These are phyloP conservation scores for Callipepla squamata DNA, from an alignment of 2,113 vertebrate genomes.

Conservation along the genomic window DNA sequence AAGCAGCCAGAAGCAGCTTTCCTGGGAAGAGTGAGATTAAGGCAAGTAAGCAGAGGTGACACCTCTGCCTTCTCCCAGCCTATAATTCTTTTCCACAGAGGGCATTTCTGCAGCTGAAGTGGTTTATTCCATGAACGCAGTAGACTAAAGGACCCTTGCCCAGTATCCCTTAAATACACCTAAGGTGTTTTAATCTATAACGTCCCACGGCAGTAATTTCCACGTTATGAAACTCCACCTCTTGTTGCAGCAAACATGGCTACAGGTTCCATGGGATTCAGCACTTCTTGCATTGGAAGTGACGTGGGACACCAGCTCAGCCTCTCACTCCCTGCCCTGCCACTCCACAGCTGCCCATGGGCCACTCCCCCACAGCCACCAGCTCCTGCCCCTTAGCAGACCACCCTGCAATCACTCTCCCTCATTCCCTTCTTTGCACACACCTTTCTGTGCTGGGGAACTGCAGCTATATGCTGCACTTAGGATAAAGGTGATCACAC, in stretches of 20 bases:
- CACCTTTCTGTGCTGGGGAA: not conserved
- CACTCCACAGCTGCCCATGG: too few relatives aligned
- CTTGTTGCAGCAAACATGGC: not conserved
- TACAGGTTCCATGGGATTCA: fast-evolving
- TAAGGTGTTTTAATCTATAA: not conserved
- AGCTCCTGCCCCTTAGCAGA: too few relatives aligned
- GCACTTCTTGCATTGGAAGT: fast-evolving
- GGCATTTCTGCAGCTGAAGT: not conserved
- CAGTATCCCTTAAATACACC: not conserved
- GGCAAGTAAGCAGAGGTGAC: not conserved
- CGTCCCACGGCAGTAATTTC: fast-evolving
- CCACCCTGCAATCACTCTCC: not conserved
- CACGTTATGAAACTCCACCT: not conserved
- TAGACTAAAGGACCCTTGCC: not conserved
- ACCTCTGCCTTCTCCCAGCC: not conserved
- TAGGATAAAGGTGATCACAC: fast-evolving
- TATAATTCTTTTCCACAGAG: not conserved
- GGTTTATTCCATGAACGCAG: not conserved
- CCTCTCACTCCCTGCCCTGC: not conserved
- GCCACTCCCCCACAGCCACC: too few relatives aligned
- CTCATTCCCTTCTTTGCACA: fast-evolving
- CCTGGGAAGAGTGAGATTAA: not conserved
- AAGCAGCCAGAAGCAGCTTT: not conserved
- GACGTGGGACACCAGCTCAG: not conserved
- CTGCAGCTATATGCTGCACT: not conserved